Base-by-base conservation (phyloP, 2,797 vertebrate genomes). In the Podargus strigoides region DNA sequence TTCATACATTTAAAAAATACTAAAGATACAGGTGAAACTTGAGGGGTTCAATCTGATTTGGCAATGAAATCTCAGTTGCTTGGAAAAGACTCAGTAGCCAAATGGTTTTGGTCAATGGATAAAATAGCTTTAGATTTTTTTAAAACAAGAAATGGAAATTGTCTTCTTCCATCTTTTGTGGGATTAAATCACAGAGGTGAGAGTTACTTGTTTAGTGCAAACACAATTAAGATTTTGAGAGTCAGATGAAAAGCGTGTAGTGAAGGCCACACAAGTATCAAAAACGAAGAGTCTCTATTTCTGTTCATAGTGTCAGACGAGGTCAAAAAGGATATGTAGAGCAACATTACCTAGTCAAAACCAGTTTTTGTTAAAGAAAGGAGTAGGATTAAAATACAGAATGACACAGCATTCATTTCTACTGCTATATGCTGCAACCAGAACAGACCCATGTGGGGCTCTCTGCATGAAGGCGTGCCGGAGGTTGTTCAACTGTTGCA, bases 401-500 rank as follows among this genome's bases (percentile, higher is more conserved):
- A 67, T 12, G 7, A 5, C 20, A 3, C 5, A 18, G 12, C 3
- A 14, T 37, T 91, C 4, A 9, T 44, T 50, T 37, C 24, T 39
- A 27, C 39, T 49, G 12, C 7, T 53, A 7, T 4, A 7, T 13
- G 2, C 21, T 42, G 22, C 12, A 21, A 7, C 7, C 62, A 46
- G 53, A 68, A 20, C 9, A 58, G 30, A 32, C 3, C 9, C 14
- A 5, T 13, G 20, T 12, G 36, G 23, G 4, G 12, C 3, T n/a
- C 30, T 23, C 28, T 5, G 63, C 27, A 39, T 6, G 5, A 87
- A 62, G 39, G 16, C 72, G 88, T 7, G 0, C 27, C 52, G 62
- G 23, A 76, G 90, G 73, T 80, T 92, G 73, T 53, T 95, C 67
- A 59, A 70, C 87, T 88, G 85, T 41, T 90, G 74, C 66, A 50